These are phyloP conservation scores for Lates japonicus DNA, from an alignment of 2,797 vertebrate species.

Conservation along the genomic window DNA sequence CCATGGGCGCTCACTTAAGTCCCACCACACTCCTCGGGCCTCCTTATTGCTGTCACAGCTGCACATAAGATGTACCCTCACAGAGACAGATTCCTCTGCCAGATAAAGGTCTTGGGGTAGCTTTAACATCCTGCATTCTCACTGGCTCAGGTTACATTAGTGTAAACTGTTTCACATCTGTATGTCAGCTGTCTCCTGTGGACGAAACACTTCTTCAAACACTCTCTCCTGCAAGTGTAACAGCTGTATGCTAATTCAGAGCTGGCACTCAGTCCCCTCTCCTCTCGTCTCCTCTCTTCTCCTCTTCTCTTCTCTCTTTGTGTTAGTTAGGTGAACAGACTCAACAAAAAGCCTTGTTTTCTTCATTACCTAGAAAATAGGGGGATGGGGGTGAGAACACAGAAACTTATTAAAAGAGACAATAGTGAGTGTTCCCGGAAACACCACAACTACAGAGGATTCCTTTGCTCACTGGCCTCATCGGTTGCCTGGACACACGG, in stretches of 20 bases:
- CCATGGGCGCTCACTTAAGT: conserved; percentile 25
- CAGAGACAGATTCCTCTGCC: conserved; percentile 1
- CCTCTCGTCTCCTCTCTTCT: too few relatives aligned
- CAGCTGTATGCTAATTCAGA: conserved; percentile 42
- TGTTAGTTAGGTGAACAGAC: conserved; percentile 15
- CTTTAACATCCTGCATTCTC: conserved; percentile 28
- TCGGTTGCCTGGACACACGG: conserved; percentile 55
- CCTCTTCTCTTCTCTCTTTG: not conserved
- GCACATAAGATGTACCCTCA: conserved; percentile 27
- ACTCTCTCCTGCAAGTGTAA: conserved; percentile 21
- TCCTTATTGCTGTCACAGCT: conserved; percentile 45
- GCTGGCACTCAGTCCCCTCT: conserved; percentile 6
- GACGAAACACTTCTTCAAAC: conserved; percentile 14
- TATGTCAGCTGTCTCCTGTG: conserved; percentile 28
- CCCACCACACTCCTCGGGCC: conserved; percentile 24
- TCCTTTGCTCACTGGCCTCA: conserved; percentile 28
- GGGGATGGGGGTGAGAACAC: not conserved
- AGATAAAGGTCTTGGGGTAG: conserved; percentile 8
- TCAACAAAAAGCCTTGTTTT: conserved; percentile 38
- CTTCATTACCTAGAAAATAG: not conserved
- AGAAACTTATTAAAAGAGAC: conserved; percentile 44
- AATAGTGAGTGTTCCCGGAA: conserved; percentile 41
- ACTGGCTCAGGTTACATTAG: conserved; percentile 29
- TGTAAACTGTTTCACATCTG: conserved; percentile 44
- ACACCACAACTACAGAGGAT: conserved; percentile 34